phyloP scores from a whole-genome alignment of 2,888 invertebrate genomes.

The Drosophila borborema region DNA sequence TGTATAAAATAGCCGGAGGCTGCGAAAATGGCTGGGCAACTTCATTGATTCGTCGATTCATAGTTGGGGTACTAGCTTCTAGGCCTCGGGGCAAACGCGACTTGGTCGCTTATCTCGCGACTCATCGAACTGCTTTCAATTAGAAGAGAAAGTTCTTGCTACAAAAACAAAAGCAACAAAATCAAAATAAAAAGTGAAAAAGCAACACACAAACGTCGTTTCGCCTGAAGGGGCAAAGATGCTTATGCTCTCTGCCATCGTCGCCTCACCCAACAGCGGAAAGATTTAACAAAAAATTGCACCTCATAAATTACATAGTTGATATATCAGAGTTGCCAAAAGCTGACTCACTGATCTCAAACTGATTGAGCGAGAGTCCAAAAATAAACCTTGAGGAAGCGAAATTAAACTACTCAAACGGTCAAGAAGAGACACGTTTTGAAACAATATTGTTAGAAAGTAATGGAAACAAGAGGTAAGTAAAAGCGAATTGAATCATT shows the following conservation, averaged over 20 bases:
- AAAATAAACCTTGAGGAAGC: slow-evolving; percentile 3
- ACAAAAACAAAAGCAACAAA: slow-evolving; percentile 38
- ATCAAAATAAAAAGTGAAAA: slow-evolving; percentile 71
- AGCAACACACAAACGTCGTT: slow-evolving; percentile 38
- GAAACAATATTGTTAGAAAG: not conserved
- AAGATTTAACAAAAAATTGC: slow-evolving; percentile 62
- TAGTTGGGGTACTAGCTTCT: slow-evolving; percentile 54
- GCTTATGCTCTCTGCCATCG: slow-evolving; percentile 51
- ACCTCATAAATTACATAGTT: slow-evolving; percentile 71
- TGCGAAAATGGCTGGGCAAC: slow-evolving; percentile 53
- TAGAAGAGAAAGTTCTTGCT: slow-evolving; percentile 83
- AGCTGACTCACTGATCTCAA: slow-evolving; percentile 4
- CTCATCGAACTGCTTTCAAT: slow-evolving; percentile 81
- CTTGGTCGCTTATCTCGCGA: slow-evolving; percentile 57
- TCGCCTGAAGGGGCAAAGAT: slow-evolving; percentile 46
- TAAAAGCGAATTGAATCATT: not conserved
- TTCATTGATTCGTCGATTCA: slow-evolving; percentile 64
- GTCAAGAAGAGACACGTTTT: not conserved
- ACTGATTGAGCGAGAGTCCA: not conserved
- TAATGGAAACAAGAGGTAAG: not conserved
- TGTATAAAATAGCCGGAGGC: slow-evolving; percentile 66
- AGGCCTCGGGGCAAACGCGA: slow-evolving; percentile 9
- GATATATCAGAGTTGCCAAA: slow-evolving; percentile 40
- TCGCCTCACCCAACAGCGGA: slow-evolving; percentile 14
- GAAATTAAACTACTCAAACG: slow-evolving; percentile 1